These are phyloP conservation scores for Cebidichthys violaceus DNA, from an alignment of 2,113 vertebrate species.

Conservation along the genomic window DNA sequence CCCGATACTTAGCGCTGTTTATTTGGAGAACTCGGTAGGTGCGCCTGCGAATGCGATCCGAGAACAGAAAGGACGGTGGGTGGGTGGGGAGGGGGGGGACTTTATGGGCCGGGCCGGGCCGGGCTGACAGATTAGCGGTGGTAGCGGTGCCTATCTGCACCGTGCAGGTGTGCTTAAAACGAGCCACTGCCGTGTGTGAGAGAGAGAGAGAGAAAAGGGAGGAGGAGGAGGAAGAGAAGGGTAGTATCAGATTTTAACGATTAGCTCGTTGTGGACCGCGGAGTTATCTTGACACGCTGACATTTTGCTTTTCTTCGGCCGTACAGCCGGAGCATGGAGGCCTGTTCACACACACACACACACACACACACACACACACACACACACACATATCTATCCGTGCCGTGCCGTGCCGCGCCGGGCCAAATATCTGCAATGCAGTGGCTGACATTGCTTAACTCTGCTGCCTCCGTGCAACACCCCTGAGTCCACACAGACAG, in stretches of 20 bases:
- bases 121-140: slow-evolving; percentile 53
- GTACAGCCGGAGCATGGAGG: slow-evolving; percentile 21
- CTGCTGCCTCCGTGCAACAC: slow-evolving; percentile 47
- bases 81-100: background rate
- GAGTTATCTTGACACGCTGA: slow-evolving; percentile 50
- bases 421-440: slow-evolving; percentile 77
- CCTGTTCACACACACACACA: slow-evolving; percentile 56
- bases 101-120: slow-evolving; percentile 30
- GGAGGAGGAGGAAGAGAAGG: background rate
- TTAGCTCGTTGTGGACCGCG: slow-evolving; percentile 34
- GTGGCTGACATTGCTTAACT: slow-evolving; percentile 54
- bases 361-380: slow-evolving; percentile 56
- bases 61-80: slow-evolving; percentile 8
- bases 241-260: slow-evolving; percentile 46
- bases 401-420: slow-evolving; percentile 45
- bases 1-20: slow-evolving; percentile 65
- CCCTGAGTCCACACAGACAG: slow-evolving; percentile 28
- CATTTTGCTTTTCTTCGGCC: slow-evolving; percentile 50
- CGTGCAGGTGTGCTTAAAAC: slow-evolving; percentile 49
- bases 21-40: slow-evolving; percentile 50
- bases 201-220: too few species aligned
- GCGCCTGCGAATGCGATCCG: slow-evolving; percentile 26
- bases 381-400: slow-evolving; percentile 52
- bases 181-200: slow-evolving; percentile 4
- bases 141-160: slow-evolving; percentile 51